phyloP scores from a whole-genome alignment of 2,888 invertebrate species.

The Tryphoninae sp. region DNA sequence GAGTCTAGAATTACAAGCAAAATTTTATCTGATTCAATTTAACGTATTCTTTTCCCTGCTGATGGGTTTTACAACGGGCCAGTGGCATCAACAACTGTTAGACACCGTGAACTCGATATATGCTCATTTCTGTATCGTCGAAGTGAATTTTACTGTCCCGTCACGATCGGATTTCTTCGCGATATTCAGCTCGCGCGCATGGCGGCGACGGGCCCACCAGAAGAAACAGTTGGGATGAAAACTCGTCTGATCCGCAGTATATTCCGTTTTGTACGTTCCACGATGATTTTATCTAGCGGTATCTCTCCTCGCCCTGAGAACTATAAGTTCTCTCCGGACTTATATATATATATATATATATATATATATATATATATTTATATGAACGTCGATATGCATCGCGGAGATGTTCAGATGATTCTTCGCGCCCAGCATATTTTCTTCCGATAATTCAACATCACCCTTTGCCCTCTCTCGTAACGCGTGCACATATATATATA shows the following conservation, averaged over 20 bases:
- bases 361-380: neutral
- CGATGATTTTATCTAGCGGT: slow-evolving; percentile 62
- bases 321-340: slow-evolving; percentile 33
- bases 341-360: slow-evolving; percentile 7
- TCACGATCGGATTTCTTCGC: slow-evolving; percentile 57
- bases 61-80: neutral
- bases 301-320: slow-evolving; percentile 52
- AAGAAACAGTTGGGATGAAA: slow-evolving; percentile 44
- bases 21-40: slow-evolving; percentile 60
- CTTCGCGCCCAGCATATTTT: slow-evolving; percentile 35
- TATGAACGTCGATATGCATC: slow-evolving; percentile 48
- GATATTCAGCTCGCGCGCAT: slow-evolving; percentile 30
- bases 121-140: slow-evolving; percentile 5
- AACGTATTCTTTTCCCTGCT: slow-evolving; percentile 45
- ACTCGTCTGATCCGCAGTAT: slow-evolving; percentile 55
- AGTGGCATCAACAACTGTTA: slow-evolving; percentile 25
- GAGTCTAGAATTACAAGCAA: slow-evolving; percentile 57
- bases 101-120: neutral
- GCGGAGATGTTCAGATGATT: slow-evolving; percentile 41
- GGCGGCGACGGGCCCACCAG: slow-evolving; percentile 5
- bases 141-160: slow-evolving; percentile 46
- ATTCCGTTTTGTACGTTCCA: slow-evolving; percentile 54
- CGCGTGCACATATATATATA: neutral
- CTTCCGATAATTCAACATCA: slow-evolving; percentile 57
- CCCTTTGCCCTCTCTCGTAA: slow-evolving; percentile 48